phyloP scores from a whole-genome alignment of 2,113 vertebrate species.

The Amphilophus citrinellus region DNA sequence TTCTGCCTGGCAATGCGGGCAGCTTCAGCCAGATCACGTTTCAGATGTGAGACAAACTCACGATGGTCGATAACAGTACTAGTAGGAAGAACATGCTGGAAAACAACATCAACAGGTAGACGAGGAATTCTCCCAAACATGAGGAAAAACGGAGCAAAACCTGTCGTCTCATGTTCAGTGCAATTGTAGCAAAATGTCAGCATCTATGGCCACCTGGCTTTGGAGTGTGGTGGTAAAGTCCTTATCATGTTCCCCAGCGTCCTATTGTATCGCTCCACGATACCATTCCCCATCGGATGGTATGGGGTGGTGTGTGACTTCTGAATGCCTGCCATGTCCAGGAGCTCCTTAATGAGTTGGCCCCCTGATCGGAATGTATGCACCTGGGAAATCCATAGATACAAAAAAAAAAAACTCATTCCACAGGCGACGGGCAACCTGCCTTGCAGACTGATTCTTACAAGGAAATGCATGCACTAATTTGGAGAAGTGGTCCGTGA shows the following conservation, averaged over 20 bases:
- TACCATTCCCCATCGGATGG: not conserved
- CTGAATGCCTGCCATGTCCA: not conserved
- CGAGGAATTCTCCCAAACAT: not conserved
- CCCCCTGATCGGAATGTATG: not conserved
- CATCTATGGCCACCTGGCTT: not conserved
- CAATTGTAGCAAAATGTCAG: not conserved
- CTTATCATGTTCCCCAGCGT: not conserved
- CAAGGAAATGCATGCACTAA: no score
- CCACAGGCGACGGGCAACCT: not conserved
- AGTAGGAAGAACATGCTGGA: not conserved
- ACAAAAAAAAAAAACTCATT: not conserved
- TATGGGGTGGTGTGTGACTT: not conserved
- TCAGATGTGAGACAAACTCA: not conserved
- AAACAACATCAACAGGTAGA: not conserved
- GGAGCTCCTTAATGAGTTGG: not conserved
- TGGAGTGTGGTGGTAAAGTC: not conserved
- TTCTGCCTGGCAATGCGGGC: not conserved
- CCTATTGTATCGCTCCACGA: not conserved
- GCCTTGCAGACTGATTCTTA: no score
- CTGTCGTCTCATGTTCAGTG: not conserved
- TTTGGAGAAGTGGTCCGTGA: no score
- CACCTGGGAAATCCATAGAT: not conserved
- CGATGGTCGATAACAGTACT: not conserved
- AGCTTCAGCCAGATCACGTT: not conserved
- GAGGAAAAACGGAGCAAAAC: not conserved